These are phyloP conservation scores for Hephaestus fuliginosus DNA, from an alignment of 2,797 vertebrate species.

Conservation along the genomic window DNA sequence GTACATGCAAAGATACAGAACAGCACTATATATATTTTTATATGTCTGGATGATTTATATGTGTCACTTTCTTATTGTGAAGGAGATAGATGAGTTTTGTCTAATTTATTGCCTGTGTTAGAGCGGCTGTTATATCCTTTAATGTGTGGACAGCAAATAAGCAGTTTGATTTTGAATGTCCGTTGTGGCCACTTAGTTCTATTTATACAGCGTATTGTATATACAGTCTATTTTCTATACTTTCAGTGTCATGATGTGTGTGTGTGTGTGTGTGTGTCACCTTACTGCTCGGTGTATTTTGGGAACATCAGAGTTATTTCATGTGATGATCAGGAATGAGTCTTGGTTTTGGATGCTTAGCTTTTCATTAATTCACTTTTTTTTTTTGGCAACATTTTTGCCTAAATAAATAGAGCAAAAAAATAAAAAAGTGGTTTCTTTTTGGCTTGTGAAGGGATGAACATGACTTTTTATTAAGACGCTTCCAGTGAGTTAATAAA, in stretches of 20 bases:
- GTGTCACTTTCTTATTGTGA: conserved; percentile 55
- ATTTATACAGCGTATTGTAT: conserved; percentile 30
- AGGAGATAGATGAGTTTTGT: conserved; percentile 48
- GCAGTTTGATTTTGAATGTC: conserved; percentile 34
- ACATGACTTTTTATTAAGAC: background rate
- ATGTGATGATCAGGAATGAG: background rate
- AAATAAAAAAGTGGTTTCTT: background rate
- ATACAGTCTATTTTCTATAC: conserved; percentile 19
- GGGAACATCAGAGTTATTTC: background rate
- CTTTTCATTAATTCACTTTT: conserved; percentile 24
- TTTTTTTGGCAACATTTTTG: conserved; percentile 24
- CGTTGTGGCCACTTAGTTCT: background rate
- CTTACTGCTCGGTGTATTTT: background rate
- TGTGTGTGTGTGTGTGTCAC: background rate
- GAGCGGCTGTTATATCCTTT: conserved; percentile 33
- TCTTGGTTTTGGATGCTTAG: conserved; percentile 35
- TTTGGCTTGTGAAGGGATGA: conserved; percentile 7
- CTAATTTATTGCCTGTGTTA: conserved; percentile 75
- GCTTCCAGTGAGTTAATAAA: background rate
- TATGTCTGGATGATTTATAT: conserved; percentile 30
- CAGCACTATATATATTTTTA: conserved; percentile 39
- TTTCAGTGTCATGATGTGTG: conserved; percentile 1
- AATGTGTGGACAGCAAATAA: conserved; percentile 42
- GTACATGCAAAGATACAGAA: conserved; percentile 2
- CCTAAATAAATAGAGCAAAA: conserved; percentile 40